Percentiles rank a stretch among this genome's conserved stretches.
These are phyloP conservation scores for Helogale parvula DNA, from an alignment of 2,113 vertebrate species.

Conservation along the genomic window DNA sequence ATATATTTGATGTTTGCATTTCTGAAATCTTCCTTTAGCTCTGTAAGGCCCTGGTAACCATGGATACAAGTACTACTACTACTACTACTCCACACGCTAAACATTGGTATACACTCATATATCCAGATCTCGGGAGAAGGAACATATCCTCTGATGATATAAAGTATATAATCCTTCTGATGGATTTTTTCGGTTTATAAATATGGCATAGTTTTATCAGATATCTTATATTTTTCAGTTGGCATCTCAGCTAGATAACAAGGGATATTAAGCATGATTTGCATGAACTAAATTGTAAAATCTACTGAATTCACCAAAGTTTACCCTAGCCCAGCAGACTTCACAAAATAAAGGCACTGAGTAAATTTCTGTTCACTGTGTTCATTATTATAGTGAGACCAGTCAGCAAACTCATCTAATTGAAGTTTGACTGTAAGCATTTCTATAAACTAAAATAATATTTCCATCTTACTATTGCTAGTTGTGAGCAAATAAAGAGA, in stretches of 20 bases:
- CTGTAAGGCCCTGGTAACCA: neutral
- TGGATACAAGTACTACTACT: neutral
- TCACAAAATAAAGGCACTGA: neutral
- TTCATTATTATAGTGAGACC: neutral
- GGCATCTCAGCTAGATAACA: neutral
- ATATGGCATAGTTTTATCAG: neutral
- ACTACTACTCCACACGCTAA: neutral
- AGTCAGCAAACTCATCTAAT: neutral
- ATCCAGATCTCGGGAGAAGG: neutral
- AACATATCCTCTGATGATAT: neutral
- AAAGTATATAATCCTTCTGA: neutral
- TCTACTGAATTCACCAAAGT: neutral
- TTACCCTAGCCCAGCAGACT: neutral
- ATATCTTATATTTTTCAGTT: neutral
- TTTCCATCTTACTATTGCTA: neutral
- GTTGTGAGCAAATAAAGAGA: conserved; percentile 37
- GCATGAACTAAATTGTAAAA: neutral
- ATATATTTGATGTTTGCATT: conserved; percentile 51
- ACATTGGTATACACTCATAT: neutral
- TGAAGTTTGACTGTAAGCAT: neutral
- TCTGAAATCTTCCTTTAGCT: conserved; percentile 50
- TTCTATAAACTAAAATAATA: conserved; percentile 38
- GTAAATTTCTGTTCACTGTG: neutral
- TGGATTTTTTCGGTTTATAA: neutral
- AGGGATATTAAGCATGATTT: neutral